A percentile compares a stretch with the other conserved stretches of the same genome.
Conservation (phyloP, 2,113 vertebrate genomes). For the Jaculus jaculus region DNA sequence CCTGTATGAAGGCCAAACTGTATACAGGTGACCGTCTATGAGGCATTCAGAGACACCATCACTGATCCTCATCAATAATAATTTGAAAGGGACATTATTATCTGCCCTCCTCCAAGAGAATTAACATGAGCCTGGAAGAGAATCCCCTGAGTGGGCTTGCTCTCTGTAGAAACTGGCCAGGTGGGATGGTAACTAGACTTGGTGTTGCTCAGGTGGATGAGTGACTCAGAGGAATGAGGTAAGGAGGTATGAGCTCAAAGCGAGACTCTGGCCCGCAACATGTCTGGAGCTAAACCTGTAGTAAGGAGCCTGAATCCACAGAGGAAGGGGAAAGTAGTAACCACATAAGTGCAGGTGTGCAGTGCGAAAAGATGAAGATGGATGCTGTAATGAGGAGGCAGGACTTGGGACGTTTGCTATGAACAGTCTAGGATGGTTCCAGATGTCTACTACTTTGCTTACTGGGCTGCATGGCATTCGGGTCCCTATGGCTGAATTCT, state of each 20-base stretch:
- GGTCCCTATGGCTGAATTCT: not conserved
- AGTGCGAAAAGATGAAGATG: not conserved
- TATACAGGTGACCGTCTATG: not conserved
- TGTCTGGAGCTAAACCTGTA: not conserved
- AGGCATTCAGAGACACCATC: not conserved
- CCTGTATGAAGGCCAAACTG: not conserved
- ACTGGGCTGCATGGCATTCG: rapidly evolving
- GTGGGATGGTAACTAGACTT: not conserved
- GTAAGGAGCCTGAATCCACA: not conserved
- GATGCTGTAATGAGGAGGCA: not conserved
- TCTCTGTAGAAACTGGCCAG: not conserved
- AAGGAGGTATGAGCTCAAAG: not conserved
- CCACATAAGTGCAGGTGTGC: not conserved
- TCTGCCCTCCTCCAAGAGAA: not conserved
- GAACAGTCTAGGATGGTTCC: not conserved
- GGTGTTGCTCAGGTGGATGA: not conserved
- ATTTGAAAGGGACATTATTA: not conserved
- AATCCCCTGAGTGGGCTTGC: too few relatives aligned
- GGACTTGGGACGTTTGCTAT: not conserved
- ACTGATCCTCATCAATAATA: not conserved
- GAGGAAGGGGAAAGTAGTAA: not conserved
- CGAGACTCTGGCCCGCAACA: not conserved
- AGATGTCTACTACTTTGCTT: not conserved
- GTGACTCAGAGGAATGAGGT: not conserved
- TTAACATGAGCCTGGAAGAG: not conserved